Percentiles rank a stretch among this genome's conserved stretches.
Evolutionary conservation across 2,113 vertebrate genomes (phyloP).

Genomic region (Cyprinodon tularosa): DNA sequence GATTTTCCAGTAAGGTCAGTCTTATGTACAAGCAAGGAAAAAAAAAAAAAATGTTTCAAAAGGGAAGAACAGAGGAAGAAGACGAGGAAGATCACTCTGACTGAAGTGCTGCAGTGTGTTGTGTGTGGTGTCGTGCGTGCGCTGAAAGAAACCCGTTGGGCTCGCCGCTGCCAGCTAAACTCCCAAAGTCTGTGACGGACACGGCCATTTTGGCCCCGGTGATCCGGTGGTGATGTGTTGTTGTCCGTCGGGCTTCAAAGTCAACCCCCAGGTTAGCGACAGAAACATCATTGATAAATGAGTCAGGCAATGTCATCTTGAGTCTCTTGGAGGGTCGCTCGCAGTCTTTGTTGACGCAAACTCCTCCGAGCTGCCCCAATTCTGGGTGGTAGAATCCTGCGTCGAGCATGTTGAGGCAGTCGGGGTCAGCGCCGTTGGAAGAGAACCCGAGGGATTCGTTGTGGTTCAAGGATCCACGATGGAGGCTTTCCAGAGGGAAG

Average conservation of each 20-base stretch:
- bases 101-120: slow-evolving; percentile 90
- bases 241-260: slow-evolving; percentile 89
- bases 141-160: slow-evolving; percentile 90
- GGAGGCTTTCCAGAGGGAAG: slow-evolving; percentile 88
- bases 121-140: slow-evolving; percentile 91
- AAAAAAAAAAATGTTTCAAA: slow-evolving; percentile 61
- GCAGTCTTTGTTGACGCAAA: slow-evolving; percentile 88
- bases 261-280: slow-evolving; percentile 91
- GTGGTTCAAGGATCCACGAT: slow-evolving; percentile 87
- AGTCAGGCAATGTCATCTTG: slow-evolving; percentile 92
- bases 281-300: slow-evolving; percentile 93
- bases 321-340: slow-evolving; percentile 93
- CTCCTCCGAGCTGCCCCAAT: slow-evolving; percentile 82
- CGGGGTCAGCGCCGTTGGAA: slow-evolving; percentile 88
- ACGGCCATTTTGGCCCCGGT: slow-evolving; percentile 97
- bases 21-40: slow-evolving; percentile 83
- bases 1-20: slow-evolving; percentile 97
- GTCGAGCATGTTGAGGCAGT: slow-evolving; percentile 97
- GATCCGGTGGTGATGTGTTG: slow-evolving; percentile 89
- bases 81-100: slow-evolving; percentile 86
- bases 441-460: slow-evolving; percentile 90
- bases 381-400: slow-evolving; percentile 96
- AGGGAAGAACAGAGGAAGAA: slow-evolving; percentile 75
- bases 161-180: slow-evolving; percentile 86
- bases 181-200: slow-evolving; percentile 95